phyloP scores from a whole-genome alignment of 2,113 vertebrate species.

The Xiphophorus hellerii region DNA sequence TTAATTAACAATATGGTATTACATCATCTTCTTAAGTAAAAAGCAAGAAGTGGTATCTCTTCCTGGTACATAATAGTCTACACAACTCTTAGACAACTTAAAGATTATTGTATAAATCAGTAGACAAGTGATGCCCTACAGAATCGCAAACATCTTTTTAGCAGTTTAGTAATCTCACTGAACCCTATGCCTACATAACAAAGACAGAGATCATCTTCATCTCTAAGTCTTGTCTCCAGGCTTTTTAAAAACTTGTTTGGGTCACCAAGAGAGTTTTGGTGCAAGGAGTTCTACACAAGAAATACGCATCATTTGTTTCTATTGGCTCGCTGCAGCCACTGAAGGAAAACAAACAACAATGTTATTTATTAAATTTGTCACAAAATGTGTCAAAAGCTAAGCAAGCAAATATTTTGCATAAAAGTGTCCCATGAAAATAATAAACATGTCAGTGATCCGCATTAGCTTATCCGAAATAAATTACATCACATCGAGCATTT shows the following conservation, averaged over 20 bases:
- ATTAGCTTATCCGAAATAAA: constrained; percentile 10
- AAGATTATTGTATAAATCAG: constrained; percentile 27
- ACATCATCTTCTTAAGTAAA: background rate
- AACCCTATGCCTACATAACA: constrained; percentile 29
- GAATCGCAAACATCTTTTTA: constrained; percentile 54
- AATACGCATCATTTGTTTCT: constrained; percentile 50
- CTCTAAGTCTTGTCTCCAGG: constrained; percentile 36
- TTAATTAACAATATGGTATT: background rate
- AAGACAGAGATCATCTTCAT: constrained; percentile 33
- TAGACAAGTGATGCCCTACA: constrained; percentile 25
- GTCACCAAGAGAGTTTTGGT: constrained; percentile 36
- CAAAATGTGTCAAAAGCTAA: background rate
- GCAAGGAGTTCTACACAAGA: constrained; percentile 31
- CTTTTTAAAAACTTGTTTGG: constrained; percentile 36
- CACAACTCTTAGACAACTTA: constrained; percentile 9
- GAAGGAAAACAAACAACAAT: constrained; percentile 36
- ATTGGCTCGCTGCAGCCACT: constrained; percentile 32
- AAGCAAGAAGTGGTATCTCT: background rate
- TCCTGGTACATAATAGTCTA: constrained; percentile 1
- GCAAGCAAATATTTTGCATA: constrained; percentile 27
- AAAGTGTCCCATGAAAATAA: constrained; percentile 43
- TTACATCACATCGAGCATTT: constrained; percentile 5
- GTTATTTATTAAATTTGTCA: constrained; percentile 34
- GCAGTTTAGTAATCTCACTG: constrained; percentile 50
- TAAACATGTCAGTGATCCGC: constrained; percentile 20